Percentiles rank a stretch among this genome's conserved stretches.
Conservation (phyloP, 2,797 vertebrate genomes). For the Pteronotus mesoamericanus region DNA sequence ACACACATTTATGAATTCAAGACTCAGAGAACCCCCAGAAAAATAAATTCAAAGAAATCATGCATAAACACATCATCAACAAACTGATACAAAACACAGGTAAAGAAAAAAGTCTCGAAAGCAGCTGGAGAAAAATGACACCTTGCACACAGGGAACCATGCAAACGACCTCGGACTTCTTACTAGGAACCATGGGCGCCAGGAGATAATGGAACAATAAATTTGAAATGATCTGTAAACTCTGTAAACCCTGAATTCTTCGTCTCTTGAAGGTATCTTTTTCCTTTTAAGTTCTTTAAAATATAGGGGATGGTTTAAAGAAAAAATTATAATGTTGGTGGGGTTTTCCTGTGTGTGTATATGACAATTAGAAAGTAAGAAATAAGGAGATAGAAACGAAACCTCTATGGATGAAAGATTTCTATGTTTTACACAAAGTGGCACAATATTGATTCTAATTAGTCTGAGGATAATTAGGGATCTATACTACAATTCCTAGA, state of each 20-base stretch:
- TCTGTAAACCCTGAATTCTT: not conserved
- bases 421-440: not conserved
- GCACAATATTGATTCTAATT: not conserved
- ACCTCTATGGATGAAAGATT: not conserved
- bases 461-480: not conserved
- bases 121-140: not conserved
- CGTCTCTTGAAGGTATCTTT: not conserved
- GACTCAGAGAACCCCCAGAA: not conserved
- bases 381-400: not conserved
- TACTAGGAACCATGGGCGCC: not conserved
- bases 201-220: fast-evolving
- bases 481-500: not conserved
- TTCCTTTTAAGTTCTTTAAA: not conserved
- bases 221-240: fast-evolving
- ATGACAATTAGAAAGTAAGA: not conserved
- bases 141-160: not conserved
- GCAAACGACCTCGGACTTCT: not conserved
- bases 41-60: not conserved
- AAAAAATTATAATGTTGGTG: not conserved
- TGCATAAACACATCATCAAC: not conserved
- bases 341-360: not conserved
- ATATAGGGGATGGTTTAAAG: not conserved
- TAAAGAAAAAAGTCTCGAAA: not conserved
- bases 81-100: not conserved
- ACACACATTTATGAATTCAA: not conserved